Evolutionary conservation across 1,140 invertebrate species (phyloP).

Genomic region (Drosophila kohkoa): DNA sequence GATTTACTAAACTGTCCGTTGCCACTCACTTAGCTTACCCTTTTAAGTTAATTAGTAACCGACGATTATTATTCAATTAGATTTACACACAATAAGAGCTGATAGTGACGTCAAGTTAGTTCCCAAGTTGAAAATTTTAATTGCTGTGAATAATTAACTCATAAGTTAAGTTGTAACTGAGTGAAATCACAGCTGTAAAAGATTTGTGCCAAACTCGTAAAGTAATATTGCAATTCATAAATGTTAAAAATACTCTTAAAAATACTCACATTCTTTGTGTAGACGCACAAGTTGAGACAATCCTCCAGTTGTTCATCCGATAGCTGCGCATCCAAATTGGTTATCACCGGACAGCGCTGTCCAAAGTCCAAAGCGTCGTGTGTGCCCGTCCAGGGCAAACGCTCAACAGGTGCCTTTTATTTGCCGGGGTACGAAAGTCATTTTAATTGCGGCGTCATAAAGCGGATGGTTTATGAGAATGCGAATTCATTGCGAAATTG

Average conservation of each 20-base stretch:
- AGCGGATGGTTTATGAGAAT: constrained; percentile 38
- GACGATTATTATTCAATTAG: background rate
- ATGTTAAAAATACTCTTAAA: background rate
- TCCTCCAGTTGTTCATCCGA: constrained; percentile 74
- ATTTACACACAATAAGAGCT: background rate
- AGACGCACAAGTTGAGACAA: constrained; percentile 78
- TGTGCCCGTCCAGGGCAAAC: constrained; percentile 61
- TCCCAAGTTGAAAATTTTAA: background rate
- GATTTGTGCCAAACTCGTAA: background rate
- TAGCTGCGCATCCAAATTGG: constrained; percentile 47
- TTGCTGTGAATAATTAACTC: too few relatives aligned
- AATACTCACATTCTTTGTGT: constrained; percentile 79
- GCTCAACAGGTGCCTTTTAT: constrained; percentile 63
- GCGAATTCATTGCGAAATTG: background rate
- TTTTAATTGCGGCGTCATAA: constrained; percentile 31
- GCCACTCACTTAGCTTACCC: too few relatives aligned
- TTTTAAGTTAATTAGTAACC: too few relatives aligned
- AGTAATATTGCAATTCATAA: background rate
- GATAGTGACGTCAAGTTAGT: background rate
- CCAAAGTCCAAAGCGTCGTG: constrained; percentile 68
- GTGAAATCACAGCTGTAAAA: background rate
- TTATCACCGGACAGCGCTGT: constrained; percentile 79
- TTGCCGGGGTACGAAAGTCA: background rate
- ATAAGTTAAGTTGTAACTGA: background rate
- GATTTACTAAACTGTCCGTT: background rate